Evolutionary conservation across 2,888 invertebrate genomes (phyloP).

Genomic region (Lymantria monacha): DNA sequence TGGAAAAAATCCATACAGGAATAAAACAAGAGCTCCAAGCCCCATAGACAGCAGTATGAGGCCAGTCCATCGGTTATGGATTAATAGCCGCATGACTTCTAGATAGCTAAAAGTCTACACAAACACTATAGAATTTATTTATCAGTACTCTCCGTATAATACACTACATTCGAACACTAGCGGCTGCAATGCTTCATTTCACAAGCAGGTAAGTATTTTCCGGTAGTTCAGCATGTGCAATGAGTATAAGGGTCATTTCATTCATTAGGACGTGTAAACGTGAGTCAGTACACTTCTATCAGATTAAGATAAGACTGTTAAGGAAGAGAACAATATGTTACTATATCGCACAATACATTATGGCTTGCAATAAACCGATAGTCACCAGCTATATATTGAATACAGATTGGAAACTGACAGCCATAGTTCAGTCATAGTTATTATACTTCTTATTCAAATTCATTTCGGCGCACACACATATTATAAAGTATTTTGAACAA

Average conservation of each 20-base stretch:
- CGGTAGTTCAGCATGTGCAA: conserved; percentile 39
- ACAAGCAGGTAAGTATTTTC: neutral
- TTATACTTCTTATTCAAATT: too few relatives aligned
- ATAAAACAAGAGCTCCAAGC: conserved; percentile 66
- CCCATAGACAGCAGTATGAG: conserved; percentile 64
- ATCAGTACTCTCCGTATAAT: conserved; percentile 11
- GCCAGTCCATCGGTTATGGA: conserved; percentile 70
- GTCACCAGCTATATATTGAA: too few relatives aligned
- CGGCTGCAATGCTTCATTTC: conserved; percentile 16
- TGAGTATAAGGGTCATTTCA: conserved; percentile 20
- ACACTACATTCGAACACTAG: conserved; percentile 29
- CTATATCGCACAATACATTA: too few relatives aligned
- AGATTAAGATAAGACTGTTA: conserved; percentile 6
- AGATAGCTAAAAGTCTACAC: conserved; percentile 16
- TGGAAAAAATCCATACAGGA: conserved; percentile 84
- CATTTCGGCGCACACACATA: too few relatives aligned
- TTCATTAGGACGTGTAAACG: conserved; percentile 10
- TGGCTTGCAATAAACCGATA: too few relatives aligned
- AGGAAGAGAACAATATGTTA: too few relatives aligned
- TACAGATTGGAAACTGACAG: too few relatives aligned
- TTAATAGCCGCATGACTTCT: conserved; percentile 59
- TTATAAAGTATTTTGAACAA: too few relatives aligned
- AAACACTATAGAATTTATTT: conserved; percentile 16
- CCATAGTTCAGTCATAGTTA: too few relatives aligned
- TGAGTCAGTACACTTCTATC: conserved; percentile 12